Evolutionary conservation across 1,140 invertebrate species (phyloP).

Genomic region (Pissodes strobi): DNA sequence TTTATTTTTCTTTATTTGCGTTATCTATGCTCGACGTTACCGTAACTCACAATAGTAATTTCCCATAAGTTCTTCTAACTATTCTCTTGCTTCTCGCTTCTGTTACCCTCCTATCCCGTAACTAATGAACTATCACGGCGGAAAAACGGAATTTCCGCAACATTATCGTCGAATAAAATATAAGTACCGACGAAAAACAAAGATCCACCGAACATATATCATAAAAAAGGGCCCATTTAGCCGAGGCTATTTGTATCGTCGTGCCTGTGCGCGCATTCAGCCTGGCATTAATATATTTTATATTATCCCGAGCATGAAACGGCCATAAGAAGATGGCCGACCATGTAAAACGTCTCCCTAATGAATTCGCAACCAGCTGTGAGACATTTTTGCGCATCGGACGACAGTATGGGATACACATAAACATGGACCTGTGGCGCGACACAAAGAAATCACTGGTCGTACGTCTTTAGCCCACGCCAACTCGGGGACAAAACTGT

Average conservation of each 20-base stretch:
- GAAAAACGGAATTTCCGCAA: background rate
- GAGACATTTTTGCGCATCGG: constrained; percentile 42
- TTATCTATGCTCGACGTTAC: too few species aligned
- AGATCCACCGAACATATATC: constrained; percentile 4
- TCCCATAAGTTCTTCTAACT: too few species aligned
- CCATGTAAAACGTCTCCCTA: constrained; percentile 46
- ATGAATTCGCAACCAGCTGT: constrained; percentile 47
- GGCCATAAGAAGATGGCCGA: constrained; percentile 40
- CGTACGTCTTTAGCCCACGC: constrained; percentile 25
- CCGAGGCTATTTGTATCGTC: constrained; percentile 26
- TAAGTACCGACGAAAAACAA: background rate
- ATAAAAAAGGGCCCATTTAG: constrained; percentile 30
- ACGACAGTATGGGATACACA: constrained; percentile 38
- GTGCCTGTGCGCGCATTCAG: constrained; percentile 24
- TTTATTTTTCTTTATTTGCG: too few species aligned
- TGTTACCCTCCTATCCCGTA: too few species aligned
- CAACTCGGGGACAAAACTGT: constrained; percentile 1
- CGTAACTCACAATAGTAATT: too few species aligned
- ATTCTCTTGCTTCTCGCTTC: too few species aligned
- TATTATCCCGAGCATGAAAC: constrained; percentile 25
- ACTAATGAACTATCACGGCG: too few species aligned
- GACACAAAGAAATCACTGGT: constrained; percentile 23
- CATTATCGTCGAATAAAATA: background rate
- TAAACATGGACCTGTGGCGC: constrained; percentile 32
- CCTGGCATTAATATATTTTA: constrained; percentile 32